These are phyloP conservation scores for Halisarca cf. caerulea DNA, from an alignment of 37 sponge, comb jelly and placozoan species.

Conservation along the genomic window DNA sequence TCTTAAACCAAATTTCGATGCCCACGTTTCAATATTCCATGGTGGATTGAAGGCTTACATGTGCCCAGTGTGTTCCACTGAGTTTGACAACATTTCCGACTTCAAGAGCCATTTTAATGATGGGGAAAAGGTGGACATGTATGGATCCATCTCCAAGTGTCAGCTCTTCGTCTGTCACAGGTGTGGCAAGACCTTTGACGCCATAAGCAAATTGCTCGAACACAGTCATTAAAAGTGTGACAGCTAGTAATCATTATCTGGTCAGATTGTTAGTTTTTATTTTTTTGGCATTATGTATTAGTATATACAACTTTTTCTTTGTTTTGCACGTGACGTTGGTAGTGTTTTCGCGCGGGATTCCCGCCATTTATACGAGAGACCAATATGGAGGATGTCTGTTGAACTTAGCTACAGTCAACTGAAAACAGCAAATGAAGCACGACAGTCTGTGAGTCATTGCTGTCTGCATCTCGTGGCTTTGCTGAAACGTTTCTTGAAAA, in stretches of 20 bases:
- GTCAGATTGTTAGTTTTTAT: too few relatives aligned
- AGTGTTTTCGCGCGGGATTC: neutral
- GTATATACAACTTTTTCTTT: too few relatives aligned
- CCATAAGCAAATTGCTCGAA: too few relatives aligned
- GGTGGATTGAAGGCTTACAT: neutral
- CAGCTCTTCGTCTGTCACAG: too few relatives aligned
- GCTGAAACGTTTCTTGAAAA: slow-evolving; percentile 8
- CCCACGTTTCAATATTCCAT: neutral
- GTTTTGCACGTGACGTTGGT: too few relatives aligned
- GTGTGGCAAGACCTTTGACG: too few relatives aligned
- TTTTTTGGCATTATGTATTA: too few relatives aligned
- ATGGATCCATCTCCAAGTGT: too few relatives aligned
- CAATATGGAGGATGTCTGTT: slow-evolving; percentile 39
- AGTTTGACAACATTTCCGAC: neutral
- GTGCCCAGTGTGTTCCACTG: neutral
- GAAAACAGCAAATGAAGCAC: slow-evolving; percentile 88
- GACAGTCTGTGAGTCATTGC: slow-evolving; percentile 29
- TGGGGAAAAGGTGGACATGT: too few relatives aligned
- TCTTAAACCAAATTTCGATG: neutral
- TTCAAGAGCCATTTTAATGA: neutral
- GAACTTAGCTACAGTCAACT: slow-evolving; percentile 93
- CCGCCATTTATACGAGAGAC: neutral
- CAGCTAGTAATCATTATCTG: too few relatives aligned
- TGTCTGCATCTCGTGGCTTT: neutral
- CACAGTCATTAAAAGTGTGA: too few relatives aligned